Conservation (phyloP, 2,113 vertebrate genomes). For the Malaclemys terrapin region DNA sequence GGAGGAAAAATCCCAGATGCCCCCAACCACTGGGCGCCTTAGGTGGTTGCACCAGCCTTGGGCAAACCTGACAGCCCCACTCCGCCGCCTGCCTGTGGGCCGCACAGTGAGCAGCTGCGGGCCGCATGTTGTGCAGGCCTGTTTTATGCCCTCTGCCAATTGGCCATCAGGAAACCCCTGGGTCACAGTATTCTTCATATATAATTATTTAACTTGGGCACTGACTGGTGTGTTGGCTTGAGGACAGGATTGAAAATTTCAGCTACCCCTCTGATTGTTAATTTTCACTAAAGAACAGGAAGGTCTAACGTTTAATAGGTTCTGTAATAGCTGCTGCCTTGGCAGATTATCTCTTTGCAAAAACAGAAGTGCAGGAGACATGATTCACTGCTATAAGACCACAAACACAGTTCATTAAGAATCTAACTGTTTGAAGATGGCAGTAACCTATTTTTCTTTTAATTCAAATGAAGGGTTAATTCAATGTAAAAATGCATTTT, state of each 20-base stretch:
- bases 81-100: too few relatives aligned
- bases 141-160: not conserved
- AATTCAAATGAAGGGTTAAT: conserved; percentile 11
- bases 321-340: not conserved
- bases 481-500: not conserved
- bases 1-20: too few relatives aligned
- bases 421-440: not conserved
- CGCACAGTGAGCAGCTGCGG: too few relatives aligned
- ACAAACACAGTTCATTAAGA: not conserved
- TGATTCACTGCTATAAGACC: accelerated
- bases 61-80: too few relatives aligned
- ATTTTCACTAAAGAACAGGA: not conserved
- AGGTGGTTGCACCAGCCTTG: too few relatives aligned
- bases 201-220: accelerated
- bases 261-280: not conserved
- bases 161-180: not conserved
- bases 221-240: not conserved
- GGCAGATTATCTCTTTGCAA: not conserved
- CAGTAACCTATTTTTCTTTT: not conserved
- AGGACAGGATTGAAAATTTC: not conserved
- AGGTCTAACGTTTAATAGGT: not conserved
- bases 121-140: too few relatives aligned
- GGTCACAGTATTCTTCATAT: not conserved
- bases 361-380: not conserved
- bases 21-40: too few relatives aligned